These are phyloP conservation scores for Cryptotis parvus DNA, from an alignment of 2,113 vertebrate genomes.

Conservation along the genomic window DNA sequence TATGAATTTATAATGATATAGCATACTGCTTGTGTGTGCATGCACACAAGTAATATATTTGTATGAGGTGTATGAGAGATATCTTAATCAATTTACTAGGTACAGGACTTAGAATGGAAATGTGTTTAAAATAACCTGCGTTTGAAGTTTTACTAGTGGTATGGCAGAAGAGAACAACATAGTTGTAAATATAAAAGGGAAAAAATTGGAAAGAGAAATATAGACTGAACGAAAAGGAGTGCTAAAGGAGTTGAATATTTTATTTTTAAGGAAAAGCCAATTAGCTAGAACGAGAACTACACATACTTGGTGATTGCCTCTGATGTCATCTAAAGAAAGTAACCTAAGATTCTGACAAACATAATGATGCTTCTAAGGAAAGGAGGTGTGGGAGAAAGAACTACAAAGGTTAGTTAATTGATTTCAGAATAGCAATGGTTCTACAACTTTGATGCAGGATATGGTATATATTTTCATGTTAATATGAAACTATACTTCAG, in stretches of 20 bases:
- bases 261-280: neutral
- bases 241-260: neutral
- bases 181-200: slow-evolving; percentile 37
- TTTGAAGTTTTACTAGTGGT: neutral
- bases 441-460: no score
- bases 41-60: no score
- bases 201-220: neutral
- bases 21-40: neutral
- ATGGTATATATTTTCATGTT: no score
- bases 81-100: no score
- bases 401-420: no score
- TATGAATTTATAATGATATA: neutral
- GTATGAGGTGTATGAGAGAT: neutral
- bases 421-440: no score
- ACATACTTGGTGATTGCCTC: neutral
- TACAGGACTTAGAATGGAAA: neutral
- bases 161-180: neutral
- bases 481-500: neutral
- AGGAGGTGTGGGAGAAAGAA: no score
- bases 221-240: neutral
- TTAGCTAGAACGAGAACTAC: neutral
- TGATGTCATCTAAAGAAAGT: no score
- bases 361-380: no score
- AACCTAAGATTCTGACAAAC: no score
- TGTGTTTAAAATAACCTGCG: neutral